Evolutionary conservation across 2,797 vertebrate genomes (phyloP).

Genomic region (Buceros bicornis): DNA sequence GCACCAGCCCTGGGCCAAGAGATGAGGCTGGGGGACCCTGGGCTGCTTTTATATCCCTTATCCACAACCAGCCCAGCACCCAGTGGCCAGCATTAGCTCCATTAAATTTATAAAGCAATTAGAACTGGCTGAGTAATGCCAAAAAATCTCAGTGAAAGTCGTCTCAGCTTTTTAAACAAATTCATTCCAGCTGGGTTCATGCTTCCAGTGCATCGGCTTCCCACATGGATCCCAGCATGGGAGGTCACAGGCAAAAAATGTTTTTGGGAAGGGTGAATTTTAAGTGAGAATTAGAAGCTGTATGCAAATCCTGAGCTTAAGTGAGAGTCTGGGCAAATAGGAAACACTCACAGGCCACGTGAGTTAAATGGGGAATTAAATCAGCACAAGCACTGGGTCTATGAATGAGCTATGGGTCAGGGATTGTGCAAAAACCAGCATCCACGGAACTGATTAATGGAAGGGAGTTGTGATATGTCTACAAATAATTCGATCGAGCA

Average conservation of each 20-base stretch:
- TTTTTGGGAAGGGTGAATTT: background rate
- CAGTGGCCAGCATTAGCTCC: background rate
- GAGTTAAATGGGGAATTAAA: constrained; percentile 30
- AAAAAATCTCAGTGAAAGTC: constrained; percentile 14
- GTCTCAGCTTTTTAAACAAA: constrained; percentile 43
- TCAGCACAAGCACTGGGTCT: background rate
- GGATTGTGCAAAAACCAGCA: background rate
- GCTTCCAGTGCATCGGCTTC: background rate
- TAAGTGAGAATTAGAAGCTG: constrained; percentile 25
- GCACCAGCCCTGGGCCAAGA: background rate
- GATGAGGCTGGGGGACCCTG: accelerated
- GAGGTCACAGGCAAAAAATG: background rate
- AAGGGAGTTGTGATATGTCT: constrained; percentile 17
- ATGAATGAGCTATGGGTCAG: constrained; percentile 12
- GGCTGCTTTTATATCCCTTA: background rate
- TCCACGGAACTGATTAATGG: constrained; percentile 35
- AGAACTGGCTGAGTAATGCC: background rate
- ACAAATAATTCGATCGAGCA: background rate
- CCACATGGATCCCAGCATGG: background rate
- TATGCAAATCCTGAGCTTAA: constrained; percentile 23
- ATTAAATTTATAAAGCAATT: constrained; percentile 28
- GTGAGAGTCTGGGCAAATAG: background rate
- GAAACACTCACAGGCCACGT: background rate
- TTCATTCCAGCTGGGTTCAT: constrained; percentile 18
- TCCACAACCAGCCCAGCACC: background rate